Conservation (phyloP, 2,797 vertebrate species). For the Enoplosus armatus region DNA sequence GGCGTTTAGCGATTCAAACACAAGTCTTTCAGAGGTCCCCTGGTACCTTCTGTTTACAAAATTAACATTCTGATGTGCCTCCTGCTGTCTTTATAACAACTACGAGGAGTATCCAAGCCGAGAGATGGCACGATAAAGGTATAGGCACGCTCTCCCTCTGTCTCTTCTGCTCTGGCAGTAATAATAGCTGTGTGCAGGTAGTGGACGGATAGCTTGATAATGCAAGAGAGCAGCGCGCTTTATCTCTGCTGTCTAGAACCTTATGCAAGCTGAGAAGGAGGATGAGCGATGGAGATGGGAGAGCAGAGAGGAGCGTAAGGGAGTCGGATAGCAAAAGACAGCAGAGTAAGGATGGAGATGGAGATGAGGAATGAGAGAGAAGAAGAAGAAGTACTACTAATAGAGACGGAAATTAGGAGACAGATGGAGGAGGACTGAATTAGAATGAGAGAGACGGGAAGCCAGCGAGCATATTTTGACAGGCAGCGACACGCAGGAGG, state of each 20-base stretch:
- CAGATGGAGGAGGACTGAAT: conserved; percentile 58
- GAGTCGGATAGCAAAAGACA: not conserved
- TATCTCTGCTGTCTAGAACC: conserved; percentile 67
- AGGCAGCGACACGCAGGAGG: not conserved
- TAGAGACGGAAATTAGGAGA: conserved; percentile 28
- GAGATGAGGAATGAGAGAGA: conserved; percentile 31
- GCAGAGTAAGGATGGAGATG: conserved; percentile 15
- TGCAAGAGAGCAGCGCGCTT: conserved; percentile 43
- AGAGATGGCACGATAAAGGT: conserved; percentile 47
- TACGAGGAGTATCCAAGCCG: conserved; percentile 11
- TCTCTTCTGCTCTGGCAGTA: conserved; percentile 38
- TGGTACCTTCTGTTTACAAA: conserved; percentile 1
- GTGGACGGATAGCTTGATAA: conserved; percentile 74
- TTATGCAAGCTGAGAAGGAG: conserved; percentile 37
- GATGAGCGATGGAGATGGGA: conserved; percentile 40
- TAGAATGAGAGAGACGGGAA: conserved; percentile 19
- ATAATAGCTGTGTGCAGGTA: conserved; percentile 60
- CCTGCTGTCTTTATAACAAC: conserved; percentile 7
- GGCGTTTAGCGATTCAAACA: not conserved
- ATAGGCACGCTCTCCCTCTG: conserved; percentile 14
- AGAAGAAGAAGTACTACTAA: conserved; percentile 18
- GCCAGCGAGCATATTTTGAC: conserved; percentile 30
- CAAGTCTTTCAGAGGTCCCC: conserved; percentile 7
- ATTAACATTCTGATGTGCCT: conserved; percentile 47
- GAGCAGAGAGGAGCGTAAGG: not conserved